Evolutionary conservation across 2,113 vertebrate genomes (phyloP).

Genomic region (Asarcornis scutulata): DNA sequence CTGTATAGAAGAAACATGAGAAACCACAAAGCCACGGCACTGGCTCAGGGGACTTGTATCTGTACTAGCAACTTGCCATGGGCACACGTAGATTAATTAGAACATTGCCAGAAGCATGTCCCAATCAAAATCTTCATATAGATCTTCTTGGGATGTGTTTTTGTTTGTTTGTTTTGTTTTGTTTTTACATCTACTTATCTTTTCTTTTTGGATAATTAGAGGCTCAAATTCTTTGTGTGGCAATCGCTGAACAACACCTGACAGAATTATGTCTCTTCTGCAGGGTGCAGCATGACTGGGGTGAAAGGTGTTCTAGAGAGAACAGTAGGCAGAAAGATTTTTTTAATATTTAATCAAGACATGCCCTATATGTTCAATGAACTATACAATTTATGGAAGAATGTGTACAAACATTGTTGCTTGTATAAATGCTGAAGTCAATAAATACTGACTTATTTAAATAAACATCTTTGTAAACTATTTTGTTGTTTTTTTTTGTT

Average conservation of each 20-base stretch:
- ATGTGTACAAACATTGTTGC: not conserved
- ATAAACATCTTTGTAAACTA: not conserved
- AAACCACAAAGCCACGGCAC: not conserved
- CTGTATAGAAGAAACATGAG: fast-evolving
- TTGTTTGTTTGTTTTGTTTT: no score
- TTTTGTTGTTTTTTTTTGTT: not conserved
- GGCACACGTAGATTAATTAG: fast-evolving
- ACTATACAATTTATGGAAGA: not conserved
- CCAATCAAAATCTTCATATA: not conserved
- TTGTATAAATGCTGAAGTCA: not conserved
- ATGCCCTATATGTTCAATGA: not conserved
- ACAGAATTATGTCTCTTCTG: no score
- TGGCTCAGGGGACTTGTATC: not conserved
- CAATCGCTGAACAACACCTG: not conserved
- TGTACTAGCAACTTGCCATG: fast-evolving
- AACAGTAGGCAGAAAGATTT: not conserved
- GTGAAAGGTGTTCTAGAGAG: not conserved
- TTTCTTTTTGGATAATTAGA: no score
- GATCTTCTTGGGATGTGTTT: not conserved
- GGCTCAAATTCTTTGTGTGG: no score
- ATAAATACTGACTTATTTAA: not conserved
- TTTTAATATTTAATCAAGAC: fast-evolving
- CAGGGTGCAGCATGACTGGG: fast-evolving
- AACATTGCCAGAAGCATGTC: not conserved
- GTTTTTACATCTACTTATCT: fast-evolving